Evolutionary conservation across 2,113 vertebrate species (phyloP).

Genomic region (Seriola quinqueradiata): DNA sequence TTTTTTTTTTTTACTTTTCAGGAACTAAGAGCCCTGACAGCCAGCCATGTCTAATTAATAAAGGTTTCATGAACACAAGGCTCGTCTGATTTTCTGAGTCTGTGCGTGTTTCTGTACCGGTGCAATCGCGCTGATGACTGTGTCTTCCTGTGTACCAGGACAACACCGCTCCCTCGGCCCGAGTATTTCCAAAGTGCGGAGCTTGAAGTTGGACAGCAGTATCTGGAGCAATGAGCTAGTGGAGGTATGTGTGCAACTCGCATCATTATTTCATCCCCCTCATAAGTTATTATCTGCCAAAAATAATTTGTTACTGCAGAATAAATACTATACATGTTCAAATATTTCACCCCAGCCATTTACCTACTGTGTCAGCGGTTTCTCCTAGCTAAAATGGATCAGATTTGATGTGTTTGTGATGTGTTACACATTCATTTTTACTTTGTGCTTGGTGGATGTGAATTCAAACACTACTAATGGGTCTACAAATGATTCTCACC

Average conservation of each 20-base stretch:
- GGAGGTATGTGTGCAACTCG: constrained; percentile 81
- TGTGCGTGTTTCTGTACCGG: not conserved
- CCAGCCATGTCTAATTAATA: not conserved
- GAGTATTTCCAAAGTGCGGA: constrained; percentile 94
- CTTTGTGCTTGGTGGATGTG: not conserved
- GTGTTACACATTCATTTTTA: not conserved
- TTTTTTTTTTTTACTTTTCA: not conserved
- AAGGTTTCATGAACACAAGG: not conserved
- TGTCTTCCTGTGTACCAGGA: constrained; percentile 80
- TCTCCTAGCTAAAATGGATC: too few relatives aligned
- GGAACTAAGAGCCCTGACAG: constrained; percentile 13
- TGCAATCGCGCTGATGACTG: not conserved
- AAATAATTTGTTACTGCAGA: not conserved
- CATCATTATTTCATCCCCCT: not conserved
- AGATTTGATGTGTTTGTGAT: not conserved
- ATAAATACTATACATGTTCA: too few relatives aligned
- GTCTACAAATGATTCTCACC: not conserved
- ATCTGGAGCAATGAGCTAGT: constrained; percentile 98
- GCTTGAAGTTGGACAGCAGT: constrained; percentile 95
- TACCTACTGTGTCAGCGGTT: too few relatives aligned
- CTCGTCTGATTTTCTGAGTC: not conserved
- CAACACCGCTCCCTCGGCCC: constrained; percentile 93
- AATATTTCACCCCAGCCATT: too few relatives aligned
- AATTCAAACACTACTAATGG: not conserved
- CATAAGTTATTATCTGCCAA: not conserved